Conservation (phyloP, 2,113 vertebrate genomes). For the Brachyhypopomus occidentalis region DNA sequence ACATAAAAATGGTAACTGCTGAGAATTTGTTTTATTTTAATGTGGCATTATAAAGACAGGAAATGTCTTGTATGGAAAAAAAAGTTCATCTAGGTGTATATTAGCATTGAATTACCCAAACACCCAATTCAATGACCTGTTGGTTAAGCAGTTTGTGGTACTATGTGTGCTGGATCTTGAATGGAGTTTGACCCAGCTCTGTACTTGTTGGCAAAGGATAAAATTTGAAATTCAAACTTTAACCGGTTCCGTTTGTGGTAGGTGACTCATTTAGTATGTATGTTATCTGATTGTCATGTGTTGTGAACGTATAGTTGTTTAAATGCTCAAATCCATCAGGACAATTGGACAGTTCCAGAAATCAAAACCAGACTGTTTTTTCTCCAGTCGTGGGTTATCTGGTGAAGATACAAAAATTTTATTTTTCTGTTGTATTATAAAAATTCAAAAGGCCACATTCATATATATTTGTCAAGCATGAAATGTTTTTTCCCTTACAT, state of each 20-base stretch:
- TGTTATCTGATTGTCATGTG: conserved; percentile 17
- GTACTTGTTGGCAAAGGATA: conserved; percentile 4
- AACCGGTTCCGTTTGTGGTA: conserved; percentile 10
- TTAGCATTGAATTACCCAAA: conserved; percentile 34
- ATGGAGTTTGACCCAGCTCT: neutral
- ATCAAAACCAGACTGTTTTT: neutral
- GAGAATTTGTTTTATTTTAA: conserved; percentile 6
- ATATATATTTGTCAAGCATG: conserved; percentile 14
- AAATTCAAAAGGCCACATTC: neutral
- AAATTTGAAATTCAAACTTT: neutral
- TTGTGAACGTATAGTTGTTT: conserved; percentile 1
- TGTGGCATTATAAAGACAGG: conserved; percentile 3
- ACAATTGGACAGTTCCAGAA: neutral
- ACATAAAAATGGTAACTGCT: neutral
- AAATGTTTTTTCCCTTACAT: conserved; percentile 16
- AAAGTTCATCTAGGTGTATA: conserved; percentile 11
- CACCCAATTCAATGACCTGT: conserved; percentile 8
- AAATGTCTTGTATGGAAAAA: conserved; percentile 9
- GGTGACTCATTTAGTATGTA: conserved; percentile 6
- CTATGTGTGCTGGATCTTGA: neutral
- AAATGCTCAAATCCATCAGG: conserved; percentile 6
- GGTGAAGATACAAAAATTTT: conserved; percentile 17
- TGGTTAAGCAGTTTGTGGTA: conserved; percentile 12
- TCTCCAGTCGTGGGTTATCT: conserved; percentile 19
- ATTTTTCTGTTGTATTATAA: conserved; percentile 32